Conservation (phyloP, 1,140 invertebrate genomes). For the Hyles euphorbiae region DNA sequence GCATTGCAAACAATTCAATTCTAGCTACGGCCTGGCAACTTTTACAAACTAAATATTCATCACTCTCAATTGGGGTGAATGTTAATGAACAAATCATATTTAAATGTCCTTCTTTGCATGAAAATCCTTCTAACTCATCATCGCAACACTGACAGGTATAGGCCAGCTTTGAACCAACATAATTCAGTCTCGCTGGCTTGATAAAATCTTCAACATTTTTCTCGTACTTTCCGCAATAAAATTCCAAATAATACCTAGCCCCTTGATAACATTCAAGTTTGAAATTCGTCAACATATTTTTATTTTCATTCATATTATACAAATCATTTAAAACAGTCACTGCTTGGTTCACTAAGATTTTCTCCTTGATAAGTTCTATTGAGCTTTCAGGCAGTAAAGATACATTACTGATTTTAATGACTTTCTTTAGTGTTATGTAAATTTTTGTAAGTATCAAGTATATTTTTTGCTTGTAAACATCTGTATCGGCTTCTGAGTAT, state of each 20-base stretch:
- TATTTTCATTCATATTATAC: constrained; percentile 9
- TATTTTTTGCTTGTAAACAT: constrained; percentile 51
- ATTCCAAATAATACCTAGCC: constrained; percentile 40
- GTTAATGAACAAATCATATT: constrained; percentile 54
- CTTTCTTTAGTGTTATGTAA: constrained; percentile 34
- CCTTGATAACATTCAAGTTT: constrained; percentile 36
- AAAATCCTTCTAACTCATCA: constrained; percentile 39
- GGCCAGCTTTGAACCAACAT: constrained; percentile 16
- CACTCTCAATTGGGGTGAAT: constrained; percentile 46
- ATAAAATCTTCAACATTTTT: constrained; percentile 20
- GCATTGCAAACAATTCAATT: constrained; percentile 30
- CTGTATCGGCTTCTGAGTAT: constrained; percentile 28
- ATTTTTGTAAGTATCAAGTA: constrained; percentile 43
- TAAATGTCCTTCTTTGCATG: constrained; percentile 41
- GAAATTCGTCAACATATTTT: constrained; percentile 15
- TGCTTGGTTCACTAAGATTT: constrained; percentile 43
- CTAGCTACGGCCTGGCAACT: constrained; percentile 36
- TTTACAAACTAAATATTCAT: constrained; percentile 49
- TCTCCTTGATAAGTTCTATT: constrained; percentile 39
- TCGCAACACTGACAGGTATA: constrained; percentile 55
- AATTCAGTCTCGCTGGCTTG: constrained; percentile 18
- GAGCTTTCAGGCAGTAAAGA: constrained; percentile 36
- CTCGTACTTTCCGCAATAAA: constrained; percentile 43
- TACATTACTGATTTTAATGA: constrained; percentile 22
- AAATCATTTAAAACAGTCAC: constrained; percentile 29